Evolutionary conservation across 2,888 invertebrate species (phyloP).

Genomic region (Zelleria hepariella): DNA sequence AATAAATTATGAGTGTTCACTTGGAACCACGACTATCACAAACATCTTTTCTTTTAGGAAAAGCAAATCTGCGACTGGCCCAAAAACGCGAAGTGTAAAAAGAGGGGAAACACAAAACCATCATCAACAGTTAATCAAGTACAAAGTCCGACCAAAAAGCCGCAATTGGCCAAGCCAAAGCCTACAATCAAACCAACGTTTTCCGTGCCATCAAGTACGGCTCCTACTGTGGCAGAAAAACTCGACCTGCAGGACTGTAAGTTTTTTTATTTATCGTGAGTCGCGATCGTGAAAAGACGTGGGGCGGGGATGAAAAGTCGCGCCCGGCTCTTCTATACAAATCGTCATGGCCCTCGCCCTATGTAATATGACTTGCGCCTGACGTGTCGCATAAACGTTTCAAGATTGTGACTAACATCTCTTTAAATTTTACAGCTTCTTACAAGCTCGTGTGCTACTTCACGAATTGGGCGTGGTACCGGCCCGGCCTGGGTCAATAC

Average conservation of each 20-base stretch:
- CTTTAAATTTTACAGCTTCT: slow-evolving; percentile 68
- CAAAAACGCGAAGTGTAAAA: slow-evolving; percentile 72
- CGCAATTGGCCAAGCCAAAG: background rate
- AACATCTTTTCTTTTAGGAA: slow-evolving; percentile 37
- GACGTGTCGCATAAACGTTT: too few relatives aligned
- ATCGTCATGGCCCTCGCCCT: too few relatives aligned
- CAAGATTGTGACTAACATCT: too few relatives aligned
- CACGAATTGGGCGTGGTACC: slow-evolving; percentile 95
- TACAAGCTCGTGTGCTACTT: slow-evolving; percentile 92
- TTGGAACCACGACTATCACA: background rate
- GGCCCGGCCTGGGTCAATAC: slow-evolving; percentile 85
- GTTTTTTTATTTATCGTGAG: background rate
- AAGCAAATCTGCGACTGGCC: slow-evolving; percentile 83
- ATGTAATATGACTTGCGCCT: too few relatives aligned
- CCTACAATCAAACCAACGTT: slow-evolving; percentile 20
- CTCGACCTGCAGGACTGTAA: slow-evolving; percentile 44
- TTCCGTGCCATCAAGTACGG: slow-evolving; percentile 42
- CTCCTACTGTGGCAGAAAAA: slow-evolving; percentile 20
- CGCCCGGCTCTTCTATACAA: too few relatives aligned
- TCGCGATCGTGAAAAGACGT: too few relatives aligned
- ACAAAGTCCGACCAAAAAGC: background rate
- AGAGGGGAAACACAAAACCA: slow-evolving; percentile 21
- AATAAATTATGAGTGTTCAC: too few relatives aligned
- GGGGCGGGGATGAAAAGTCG: too few relatives aligned
- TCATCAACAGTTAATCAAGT: background rate